Evolutionary conservation across 2,797 vertebrate genomes (phyloP), one percentile per base, ranked within the genome.

Genomic region (Chloroceryle amazona): DNA sequence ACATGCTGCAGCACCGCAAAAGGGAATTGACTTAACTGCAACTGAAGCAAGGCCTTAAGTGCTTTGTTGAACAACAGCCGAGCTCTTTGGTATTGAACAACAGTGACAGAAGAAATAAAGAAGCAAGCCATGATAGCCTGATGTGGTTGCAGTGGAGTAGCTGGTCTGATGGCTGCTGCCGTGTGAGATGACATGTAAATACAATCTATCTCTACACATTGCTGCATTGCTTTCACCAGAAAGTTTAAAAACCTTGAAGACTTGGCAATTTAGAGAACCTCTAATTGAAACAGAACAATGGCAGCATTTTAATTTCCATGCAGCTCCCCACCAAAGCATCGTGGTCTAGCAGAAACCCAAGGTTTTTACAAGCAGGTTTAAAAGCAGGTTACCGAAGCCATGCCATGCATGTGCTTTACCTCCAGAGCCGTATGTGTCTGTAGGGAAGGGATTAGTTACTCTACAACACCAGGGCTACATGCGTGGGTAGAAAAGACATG

Each of bases 11-110:
- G 91, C 81, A 51, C 61, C 0, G 7, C 91, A 86, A 91, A 93
- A 90, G 65, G 73, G 96, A 94, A 92, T 62, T 71, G 81, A 88
- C 87, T 95, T 70, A 61, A 35, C 80, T 90, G 76, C 92, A 94
- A 91, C 91, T 81, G 85, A 93, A 94, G 81, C 75, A 93, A 87
- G 70, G 91, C 79, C 81, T 81, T 96, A 96, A 96, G 94, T 96
- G 96, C 92, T 96, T 95, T 96, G 93, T 83, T 97, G 95, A 96
- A 95, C 91, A 95, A 93, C 85, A 91, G 94, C 96, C 81, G 91
- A 94, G 91, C 89, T 96, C 72, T 93, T 96, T 83, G 94, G 79
- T 96, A 95, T 94, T 94, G 94, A 96, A 66, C 81, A 89, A 54
- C 76, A 85, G 72, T 86, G 92, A 94, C 92, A 96, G 88, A 96